phyloP scores from a whole-genome alignment of 2,888 invertebrate species.

The Celastrina argiolus region DNA sequence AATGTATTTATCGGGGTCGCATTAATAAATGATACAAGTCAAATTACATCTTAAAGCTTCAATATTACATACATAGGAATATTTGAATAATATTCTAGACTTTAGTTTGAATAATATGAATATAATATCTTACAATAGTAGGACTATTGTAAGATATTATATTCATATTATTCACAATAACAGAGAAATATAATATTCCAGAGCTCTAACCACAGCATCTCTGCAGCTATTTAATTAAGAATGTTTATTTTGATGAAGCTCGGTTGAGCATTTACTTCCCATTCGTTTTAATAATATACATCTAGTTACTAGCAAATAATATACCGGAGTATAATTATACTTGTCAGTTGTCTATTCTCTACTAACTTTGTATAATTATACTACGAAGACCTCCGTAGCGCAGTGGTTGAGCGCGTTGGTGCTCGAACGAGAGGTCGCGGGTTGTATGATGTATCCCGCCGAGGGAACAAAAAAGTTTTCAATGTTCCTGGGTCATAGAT shows the following conservation, averaged over 20 bases:
- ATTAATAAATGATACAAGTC: constrained; percentile 1
- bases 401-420: too few species aligned
- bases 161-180: neutral
- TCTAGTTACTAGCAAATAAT: too few species aligned
- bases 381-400: too few species aligned
- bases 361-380: too few species aligned
- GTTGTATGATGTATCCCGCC: too few species aligned
- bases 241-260: neutral
- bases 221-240: neutral
- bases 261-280: neutral
- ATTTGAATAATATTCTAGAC: neutral
- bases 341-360: too few species aligned
- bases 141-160: too few species aligned
- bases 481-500: too few species aligned
- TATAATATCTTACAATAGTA: neutral
- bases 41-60: neutral
- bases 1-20: constrained; percentile 16
- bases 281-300: too few species aligned
- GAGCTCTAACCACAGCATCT: neutral
- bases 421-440: too few species aligned
- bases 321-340: too few species aligned
- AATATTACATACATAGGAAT: neutral
- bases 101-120: neutral
- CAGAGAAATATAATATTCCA: neutral
- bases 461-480: too few species aligned